A percentile compares a stretch with the other conserved stretches of the same genome.
Evolutionary conservation across 2,113 vertebrate genomes (phyloP).

Genomic region (Progne subis): DNA sequence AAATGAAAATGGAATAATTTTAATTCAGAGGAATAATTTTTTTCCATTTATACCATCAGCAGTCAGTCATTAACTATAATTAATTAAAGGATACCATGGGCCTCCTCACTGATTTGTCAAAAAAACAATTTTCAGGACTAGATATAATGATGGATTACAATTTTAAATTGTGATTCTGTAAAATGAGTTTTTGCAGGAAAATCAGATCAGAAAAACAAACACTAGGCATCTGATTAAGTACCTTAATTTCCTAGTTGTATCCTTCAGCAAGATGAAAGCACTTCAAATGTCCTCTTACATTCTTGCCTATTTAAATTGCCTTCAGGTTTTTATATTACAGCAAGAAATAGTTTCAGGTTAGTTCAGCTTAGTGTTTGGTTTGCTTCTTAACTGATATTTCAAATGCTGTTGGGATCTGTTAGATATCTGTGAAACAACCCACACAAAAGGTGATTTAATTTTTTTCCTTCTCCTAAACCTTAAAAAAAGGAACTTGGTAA

Average conservation of each 20-base stretch:
- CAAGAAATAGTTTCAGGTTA: not conserved
- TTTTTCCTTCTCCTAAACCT: not conserved
- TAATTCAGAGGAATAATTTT: not conserved
- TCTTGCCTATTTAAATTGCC: not conserved
- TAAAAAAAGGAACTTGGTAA: not conserved
- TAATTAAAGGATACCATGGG: not conserved
- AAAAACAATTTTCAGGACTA: not conserved
- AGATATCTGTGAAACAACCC: not conserved
- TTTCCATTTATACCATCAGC: not conserved
- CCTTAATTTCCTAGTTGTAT: not conserved
- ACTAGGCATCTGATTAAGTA: not conserved
- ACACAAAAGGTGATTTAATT: not conserved
- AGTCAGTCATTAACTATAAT: not conserved
- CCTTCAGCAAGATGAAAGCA: not conserved
- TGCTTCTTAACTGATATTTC: not conserved
- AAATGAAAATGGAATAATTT: not conserved
- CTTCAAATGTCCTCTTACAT: not conserved
- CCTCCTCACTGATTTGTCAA: not conserved
- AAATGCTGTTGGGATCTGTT: not conserved
- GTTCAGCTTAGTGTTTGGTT: not conserved
- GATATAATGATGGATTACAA: not conserved
- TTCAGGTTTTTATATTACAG: not conserved
- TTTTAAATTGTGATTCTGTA: not conserved
- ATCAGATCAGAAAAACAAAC: not conserved
- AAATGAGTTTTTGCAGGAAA: not conserved